These are phyloP conservation scores for Trichosurus vulpecula DNA, from an alignment of 2,797 vertebrate species.

Conservation along the genomic window DNA sequence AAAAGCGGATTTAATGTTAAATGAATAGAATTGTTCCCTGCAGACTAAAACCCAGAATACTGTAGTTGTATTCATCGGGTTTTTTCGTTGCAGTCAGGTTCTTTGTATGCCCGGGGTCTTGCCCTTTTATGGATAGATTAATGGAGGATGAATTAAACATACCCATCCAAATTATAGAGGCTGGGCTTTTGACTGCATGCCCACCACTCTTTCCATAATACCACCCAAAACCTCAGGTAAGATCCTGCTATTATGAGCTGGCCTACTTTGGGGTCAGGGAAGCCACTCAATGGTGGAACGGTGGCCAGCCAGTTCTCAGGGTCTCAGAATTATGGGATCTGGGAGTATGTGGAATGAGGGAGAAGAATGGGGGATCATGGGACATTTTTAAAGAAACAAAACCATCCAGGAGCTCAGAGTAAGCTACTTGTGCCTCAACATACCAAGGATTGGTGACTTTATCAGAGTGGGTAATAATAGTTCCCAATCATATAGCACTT, in stretches of 20 bases:
- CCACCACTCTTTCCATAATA: background rate
- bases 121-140: background rate
- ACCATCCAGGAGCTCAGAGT: background rate
- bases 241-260: background rate
- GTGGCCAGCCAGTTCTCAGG: background rate
- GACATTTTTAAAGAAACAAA: background rate
- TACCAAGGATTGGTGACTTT: background rate
- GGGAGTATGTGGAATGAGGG: background rate
- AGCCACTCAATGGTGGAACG: background rate
- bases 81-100: background rate
- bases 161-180: background rate
- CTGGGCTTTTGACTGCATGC: background rate
- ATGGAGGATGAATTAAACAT: background rate
- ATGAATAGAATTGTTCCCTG: background rate
- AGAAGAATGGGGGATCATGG: background rate
- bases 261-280: background rate
- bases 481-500: background rate
- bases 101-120: background rate
- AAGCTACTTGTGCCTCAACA: background rate
- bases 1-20: background rate
- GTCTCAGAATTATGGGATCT: background rate
- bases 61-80: no score
- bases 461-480: background rate
- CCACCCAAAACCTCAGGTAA: background rate
- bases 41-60: background rate